Base-by-base conservation (phyloP, 2,797 vertebrate species). In the Platyrinchus mystaceus region DNA sequence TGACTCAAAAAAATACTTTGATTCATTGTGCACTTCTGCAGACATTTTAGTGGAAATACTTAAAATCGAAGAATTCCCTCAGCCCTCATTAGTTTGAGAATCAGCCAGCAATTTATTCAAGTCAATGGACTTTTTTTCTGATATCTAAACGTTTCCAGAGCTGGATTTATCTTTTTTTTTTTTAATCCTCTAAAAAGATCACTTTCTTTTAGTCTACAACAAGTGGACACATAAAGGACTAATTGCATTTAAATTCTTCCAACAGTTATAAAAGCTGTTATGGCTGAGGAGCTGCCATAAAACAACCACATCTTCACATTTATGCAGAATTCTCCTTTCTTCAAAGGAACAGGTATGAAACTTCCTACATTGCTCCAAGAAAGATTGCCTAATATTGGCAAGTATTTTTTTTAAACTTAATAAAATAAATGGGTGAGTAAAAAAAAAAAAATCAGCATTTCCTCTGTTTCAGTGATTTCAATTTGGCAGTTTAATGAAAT, bases 271-370 rank as follows among this genome's bases (percentile, higher is more conserved):
- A 96, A 96, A 96, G 87, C 80, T 84, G 94, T 96, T 94, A 91
- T 89, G 92, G 91, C 84, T 90, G 87, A 94, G 87, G 94, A 95
- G 87, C 91, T 91, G 55, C 94, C 89, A 93, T 97, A 95, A 97
- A 97, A 91, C 91, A 69, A 89, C 93, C 82, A 68, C 87, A 95
- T 86, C 96, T 95, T 90, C 88, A 79, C 68, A 91, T 90, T 93
- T 92, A 95, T 93, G 94, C 95, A 95, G 95, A 92, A 91, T 93
- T 95, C 92, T 93, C 82, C 87, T 91, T 95, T 87, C 95, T 96
- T 84, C 96, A 96, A 90, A 94, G 70, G 79, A 97, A 81, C 91
- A 94, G 92, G 94, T 95, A 96, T 86, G 94, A 93, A 92, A 92
- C 41, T 94, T 94, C 84, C 87, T 95, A 86, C 89, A 63, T 92